Conservation (phyloP, 2,888 invertebrate species). For the Cyrtodaria siliqua region DNA sequence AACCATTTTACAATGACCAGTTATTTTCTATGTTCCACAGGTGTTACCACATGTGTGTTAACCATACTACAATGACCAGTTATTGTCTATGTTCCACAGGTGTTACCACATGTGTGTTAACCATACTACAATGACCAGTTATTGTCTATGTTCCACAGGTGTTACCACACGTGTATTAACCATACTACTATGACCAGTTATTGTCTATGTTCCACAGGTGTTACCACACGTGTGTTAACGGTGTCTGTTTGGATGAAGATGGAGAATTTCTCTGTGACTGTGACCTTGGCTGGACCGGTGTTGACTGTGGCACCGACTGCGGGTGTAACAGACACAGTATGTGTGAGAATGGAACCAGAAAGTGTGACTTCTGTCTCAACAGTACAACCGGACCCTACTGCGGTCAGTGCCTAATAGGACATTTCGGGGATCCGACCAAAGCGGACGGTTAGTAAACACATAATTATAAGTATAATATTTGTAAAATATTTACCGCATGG, state of each 20-base stretch:
- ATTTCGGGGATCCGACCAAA: constrained; percentile 94
- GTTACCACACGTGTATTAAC: constrained; percentile 85
- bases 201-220: constrained; percentile 86
- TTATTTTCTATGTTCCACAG: no score
- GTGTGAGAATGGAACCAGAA: constrained; percentile 91
- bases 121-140: no score
- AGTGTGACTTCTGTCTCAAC: constrained; percentile 95
- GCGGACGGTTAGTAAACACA: constrained; percentile 89
- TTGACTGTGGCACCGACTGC: constrained; percentile 95
- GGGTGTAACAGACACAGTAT: constrained; percentile 97
- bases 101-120: no score
- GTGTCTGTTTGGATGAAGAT: constrained; percentile 92
- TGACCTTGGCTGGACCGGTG: constrained; percentile 96
- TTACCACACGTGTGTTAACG: constrained; percentile 85
- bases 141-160: no score
- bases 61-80: no score
- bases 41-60: no score
- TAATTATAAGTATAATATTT: no score
- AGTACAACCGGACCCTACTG: constrained; percentile 94
- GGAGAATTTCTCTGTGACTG: constrained; percentile 94
- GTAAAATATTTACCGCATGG: no score
- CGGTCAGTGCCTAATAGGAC: constrained; percentile 93
- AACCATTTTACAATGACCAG: no score
- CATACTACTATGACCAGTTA: no score
- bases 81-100: no score